Conservation (phyloP, 2,113 vertebrate genomes). For the Archocentrus centrarchus region DNA sequence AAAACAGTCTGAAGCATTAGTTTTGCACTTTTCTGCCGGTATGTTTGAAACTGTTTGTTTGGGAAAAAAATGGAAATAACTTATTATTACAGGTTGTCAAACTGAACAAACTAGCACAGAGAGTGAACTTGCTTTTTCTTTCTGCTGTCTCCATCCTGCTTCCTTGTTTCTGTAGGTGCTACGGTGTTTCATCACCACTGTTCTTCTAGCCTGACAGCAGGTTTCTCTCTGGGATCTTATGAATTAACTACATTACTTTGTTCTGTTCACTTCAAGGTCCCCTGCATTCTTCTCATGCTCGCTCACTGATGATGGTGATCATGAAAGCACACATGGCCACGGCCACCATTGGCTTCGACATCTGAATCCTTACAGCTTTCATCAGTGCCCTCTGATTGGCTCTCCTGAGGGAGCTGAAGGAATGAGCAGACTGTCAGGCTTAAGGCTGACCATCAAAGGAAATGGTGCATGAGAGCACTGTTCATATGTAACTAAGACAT, state of each 20-base stretch:
- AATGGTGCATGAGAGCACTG: neutral
- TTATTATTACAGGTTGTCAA: neutral
- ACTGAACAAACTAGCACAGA: neutral
- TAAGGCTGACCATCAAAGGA: conserved; percentile 47
- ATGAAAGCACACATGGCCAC: conserved; percentile 49
- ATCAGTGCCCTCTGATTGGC: conserved; percentile 57
- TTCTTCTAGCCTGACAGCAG: neutral
- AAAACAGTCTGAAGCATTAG: neutral
- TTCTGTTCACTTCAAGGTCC: neutral
- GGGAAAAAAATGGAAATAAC: neutral
- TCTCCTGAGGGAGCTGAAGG: conserved; percentile 43
- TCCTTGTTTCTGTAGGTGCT: neutral
- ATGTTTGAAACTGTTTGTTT: neutral
- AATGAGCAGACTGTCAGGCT: conserved; percentile 38
- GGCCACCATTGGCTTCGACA: conserved; percentile 21
- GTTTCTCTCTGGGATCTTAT: neutral
- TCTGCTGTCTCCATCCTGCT: neutral
- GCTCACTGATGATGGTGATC: conserved; percentile 15
- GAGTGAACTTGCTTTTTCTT: neutral
- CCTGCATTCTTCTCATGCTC: neutral
- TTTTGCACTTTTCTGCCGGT: neutral
- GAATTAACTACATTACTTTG: neutral
- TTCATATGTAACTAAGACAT: conserved; percentile 14
- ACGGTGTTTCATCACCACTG: neutral
- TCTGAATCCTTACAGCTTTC: conserved; percentile 57